A percentile compares a stretch with the other conserved stretches of the same genome.
phyloP scores from a whole-genome alignment of 2,113 vertebrate genomes.

The human region DNA sequence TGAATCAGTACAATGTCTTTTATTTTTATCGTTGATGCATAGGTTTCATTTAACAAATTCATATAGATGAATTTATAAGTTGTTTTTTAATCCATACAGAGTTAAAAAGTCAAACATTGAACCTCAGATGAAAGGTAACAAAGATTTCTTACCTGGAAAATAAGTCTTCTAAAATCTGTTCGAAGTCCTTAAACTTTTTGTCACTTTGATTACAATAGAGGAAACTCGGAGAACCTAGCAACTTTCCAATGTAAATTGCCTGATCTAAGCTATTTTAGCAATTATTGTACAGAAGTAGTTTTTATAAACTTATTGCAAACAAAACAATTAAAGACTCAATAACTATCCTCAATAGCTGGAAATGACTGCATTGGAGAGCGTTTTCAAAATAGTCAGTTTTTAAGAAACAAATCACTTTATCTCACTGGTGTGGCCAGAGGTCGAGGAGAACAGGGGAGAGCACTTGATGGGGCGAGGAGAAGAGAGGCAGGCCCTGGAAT shows the following conservation, averaged over 20 bases:
- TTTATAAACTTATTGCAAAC: neutral
- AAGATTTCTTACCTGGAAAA: neutral
- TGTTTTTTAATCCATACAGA: neutral
- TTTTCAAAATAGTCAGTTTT: neutral
- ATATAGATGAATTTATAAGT: neutral
- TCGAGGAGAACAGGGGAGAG: neutral
- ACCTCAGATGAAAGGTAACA: conserved; percentile 6
- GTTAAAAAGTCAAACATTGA: neutral
- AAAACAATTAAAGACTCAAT: neutral
- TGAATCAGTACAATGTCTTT: neutral
- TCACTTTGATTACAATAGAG: neutral
- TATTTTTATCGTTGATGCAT: neutral
- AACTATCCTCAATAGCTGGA: neutral
- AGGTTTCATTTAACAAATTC: neutral
- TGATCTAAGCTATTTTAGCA: neutral
- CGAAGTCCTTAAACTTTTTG: neutral
- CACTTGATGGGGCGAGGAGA: neutral
- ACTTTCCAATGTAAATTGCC: neutral
- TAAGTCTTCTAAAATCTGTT: neutral
- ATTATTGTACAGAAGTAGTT: conserved; percentile 1
- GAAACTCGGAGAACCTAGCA: neutral
- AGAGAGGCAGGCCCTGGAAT: neutral
- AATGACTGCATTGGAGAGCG: neutral
- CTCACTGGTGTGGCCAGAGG: neutral
- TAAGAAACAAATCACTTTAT: too few relatives aligned